phyloP scores from a whole-genome alignment of 2,797 vertebrate genomes.

The Poeciliopsis paucimaculata region DNA sequence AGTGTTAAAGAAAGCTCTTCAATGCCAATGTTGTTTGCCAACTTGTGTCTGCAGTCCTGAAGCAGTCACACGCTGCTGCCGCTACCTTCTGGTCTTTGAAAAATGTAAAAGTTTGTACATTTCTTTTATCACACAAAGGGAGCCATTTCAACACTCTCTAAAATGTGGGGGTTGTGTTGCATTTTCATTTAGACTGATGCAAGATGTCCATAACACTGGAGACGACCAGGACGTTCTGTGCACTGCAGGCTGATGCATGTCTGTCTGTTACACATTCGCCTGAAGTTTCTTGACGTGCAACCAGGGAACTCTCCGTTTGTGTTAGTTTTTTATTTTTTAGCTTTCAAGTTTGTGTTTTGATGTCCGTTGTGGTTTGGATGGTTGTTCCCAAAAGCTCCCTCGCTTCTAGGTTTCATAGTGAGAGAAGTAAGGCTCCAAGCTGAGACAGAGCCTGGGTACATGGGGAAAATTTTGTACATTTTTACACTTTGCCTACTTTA shows the following conservation, averaged over 20 bases:
- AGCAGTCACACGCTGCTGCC: not conserved
- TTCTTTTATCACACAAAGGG: not conserved
- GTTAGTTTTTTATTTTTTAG: not conserved
- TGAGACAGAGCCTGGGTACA: not conserved
- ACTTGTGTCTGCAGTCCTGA: not conserved
- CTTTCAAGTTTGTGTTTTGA: conserved; percentile 26
- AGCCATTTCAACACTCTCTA: not conserved
- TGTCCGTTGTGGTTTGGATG: conserved; percentile 16
- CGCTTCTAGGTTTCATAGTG: conserved; percentile 10
- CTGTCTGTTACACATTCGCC: not conserved
- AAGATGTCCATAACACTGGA: not conserved
- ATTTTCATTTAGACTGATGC: not conserved
- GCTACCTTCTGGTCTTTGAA: not conserved
- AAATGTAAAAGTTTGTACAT: not conserved
- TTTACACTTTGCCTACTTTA: not conserved
- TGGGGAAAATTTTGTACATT: not conserved
- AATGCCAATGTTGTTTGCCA: conserved; percentile 26
- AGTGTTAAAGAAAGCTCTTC: conserved; percentile 19
- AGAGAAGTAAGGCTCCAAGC: not conserved
- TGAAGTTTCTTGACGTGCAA: conserved; percentile 4
- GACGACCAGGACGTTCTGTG: not conserved
- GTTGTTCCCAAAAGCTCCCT: conserved; percentile 17
- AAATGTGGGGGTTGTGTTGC: not conserved
- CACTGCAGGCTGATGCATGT: not conserved
- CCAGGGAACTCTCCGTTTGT: not conserved